A percentile compares a stretch with the other conserved stretches of the same genome.
These are phyloP conservation scores for Bufo bufo DNA, from an alignment of 2,113 vertebrate species.

Conservation along the genomic window DNA sequence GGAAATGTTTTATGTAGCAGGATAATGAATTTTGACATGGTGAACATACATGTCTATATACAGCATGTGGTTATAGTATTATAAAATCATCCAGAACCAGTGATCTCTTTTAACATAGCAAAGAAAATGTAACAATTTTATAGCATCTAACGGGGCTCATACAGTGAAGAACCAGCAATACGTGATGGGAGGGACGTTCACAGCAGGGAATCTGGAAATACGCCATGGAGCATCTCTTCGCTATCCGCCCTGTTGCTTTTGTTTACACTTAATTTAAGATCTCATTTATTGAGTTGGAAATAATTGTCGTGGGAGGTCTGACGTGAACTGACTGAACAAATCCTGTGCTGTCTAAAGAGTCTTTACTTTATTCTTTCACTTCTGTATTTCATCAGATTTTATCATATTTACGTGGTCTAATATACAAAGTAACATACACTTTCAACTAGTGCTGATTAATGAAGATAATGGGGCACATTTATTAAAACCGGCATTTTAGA, in stretches of 20 bases:
- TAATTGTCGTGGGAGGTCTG: conserved; percentile 24
- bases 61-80: no score
- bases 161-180: neutral
- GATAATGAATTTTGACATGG: no score
- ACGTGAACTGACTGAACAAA: conserved; percentile 11
- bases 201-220: neutral
- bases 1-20: no score
- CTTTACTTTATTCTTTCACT: neutral
- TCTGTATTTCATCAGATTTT: neutral
- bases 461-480: neutral
- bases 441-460: neutral
- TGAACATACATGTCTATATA: no score
- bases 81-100: neutral
- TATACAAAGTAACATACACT: neutral
- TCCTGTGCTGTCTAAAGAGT: neutral
- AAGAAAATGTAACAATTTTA: neutral
- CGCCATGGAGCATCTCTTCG: neutral
- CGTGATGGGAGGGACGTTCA: neutral
- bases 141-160: neutral
- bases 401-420: neutral
- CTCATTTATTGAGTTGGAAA: conserved; percentile 29
- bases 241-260: neutral
- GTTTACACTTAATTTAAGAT: conserved; percentile 45
- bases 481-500: no score
- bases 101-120: neutral